Evolutionary conservation across 1,140 invertebrate genomes (phyloP).

Genomic region (Colletes latitarsis): DNA sequence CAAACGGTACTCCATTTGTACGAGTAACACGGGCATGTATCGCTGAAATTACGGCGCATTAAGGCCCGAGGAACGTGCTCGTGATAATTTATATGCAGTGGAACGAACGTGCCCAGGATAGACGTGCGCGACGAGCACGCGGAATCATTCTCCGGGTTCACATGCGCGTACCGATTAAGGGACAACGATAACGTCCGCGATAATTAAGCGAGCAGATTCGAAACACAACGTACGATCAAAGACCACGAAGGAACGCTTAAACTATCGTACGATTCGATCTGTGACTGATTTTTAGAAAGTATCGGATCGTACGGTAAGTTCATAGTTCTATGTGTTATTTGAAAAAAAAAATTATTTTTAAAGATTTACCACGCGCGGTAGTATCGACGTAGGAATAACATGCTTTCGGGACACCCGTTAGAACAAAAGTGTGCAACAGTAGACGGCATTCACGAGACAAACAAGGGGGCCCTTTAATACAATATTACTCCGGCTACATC

Average conservation of each 20-base stretch:
- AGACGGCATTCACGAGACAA: conserved; percentile 66
- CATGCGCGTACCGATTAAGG: conserved; percentile 7
- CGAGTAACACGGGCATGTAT: conserved; percentile 37
- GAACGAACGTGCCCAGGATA: conserved; percentile 39
- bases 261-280: conserved; percentile 5
- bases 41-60: conserved; percentile 51
- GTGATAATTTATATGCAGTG: conserved; percentile 51
- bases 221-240: neutral
- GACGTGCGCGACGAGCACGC: conserved; percentile 33
- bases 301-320: too few species aligned
- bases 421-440: conserved; percentile 63
- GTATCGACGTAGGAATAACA: too few species aligned
- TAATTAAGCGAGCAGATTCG: neutral
- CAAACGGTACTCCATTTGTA: conserved; percentile 41
- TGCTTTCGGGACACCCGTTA: conserved; percentile 48
- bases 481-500: conserved; percentile 62
- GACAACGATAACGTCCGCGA: neutral
- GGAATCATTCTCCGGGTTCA: conserved; percentile 21
- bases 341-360: too few species aligned
- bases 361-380: too few species aligned
- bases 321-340: too few species aligned
- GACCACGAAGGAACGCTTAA: neutral
- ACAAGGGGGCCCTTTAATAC: conserved; percentile 71
- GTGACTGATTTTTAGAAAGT: too few species aligned
- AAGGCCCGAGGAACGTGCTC: conserved; percentile 44